Conservation (phyloP, 2,113 vertebrate genomes). For the Gnathonemus echidnorhynchus region DNA sequence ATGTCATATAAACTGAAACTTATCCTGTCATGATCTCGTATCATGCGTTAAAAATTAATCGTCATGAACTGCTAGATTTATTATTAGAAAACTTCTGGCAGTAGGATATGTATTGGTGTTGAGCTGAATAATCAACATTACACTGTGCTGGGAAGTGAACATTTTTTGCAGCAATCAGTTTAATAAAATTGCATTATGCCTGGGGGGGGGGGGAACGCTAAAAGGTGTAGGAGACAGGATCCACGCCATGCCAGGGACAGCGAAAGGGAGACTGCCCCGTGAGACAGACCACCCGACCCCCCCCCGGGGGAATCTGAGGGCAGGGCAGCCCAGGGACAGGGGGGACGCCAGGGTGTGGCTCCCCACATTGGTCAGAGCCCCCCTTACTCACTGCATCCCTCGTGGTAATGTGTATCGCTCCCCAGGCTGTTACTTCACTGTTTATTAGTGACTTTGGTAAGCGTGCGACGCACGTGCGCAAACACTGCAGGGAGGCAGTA, state of each 20-base stretch:
- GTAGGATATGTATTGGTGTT: not conserved
- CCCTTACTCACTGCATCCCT: not conserved
- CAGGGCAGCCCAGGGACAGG: not conserved
- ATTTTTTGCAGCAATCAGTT: not conserved
- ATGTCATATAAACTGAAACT: not conserved
- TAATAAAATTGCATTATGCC: not conserved
- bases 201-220: no score
- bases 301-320: not conserved
- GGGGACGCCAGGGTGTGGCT: not conserved
- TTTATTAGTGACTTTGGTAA: not conserved
- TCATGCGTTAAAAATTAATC: not conserved
- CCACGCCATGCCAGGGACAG: not conserved
- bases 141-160: not conserved
- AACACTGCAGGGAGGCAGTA: constrained; percentile 43
- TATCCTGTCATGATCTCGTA: not conserved
- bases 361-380: not conserved
- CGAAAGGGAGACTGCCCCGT: not conserved
- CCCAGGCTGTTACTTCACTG: not conserved
- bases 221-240: not conserved
- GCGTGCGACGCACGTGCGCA: not conserved
- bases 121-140: not conserved
- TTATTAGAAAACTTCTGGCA: not conserved
- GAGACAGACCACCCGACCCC: not conserved
- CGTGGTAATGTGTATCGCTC: not conserved
- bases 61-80: not conserved